Percentiles rank a stretch among this genome's conserved stretches.
phyloP scores from a whole-genome alignment of 2,888 invertebrate genomes.

The Anarsia innoxiella region DNA sequence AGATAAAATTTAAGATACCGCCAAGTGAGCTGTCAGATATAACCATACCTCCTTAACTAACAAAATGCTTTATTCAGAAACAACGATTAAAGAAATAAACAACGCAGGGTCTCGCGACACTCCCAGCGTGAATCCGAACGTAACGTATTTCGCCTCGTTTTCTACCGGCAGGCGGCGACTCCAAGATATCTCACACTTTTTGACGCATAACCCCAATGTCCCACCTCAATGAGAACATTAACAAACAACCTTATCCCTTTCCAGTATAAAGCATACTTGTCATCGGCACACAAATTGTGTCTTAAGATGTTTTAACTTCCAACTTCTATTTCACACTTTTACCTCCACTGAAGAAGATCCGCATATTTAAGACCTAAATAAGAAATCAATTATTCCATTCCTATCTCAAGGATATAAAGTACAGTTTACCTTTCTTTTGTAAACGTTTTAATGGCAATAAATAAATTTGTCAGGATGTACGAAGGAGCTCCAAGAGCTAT shows the following conservation, averaged over 20 bases:
- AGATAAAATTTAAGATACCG: too few relatives aligned
- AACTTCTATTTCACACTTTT: constrained; percentile 35
- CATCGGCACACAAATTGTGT: constrained; percentile 6
- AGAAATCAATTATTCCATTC: constrained; percentile 9
- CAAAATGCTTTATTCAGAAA: constrained; percentile 21
- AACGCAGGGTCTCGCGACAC: constrained; percentile 34
- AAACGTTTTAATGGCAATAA: constrained; percentile 12
- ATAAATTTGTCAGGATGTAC: constrained; percentile 23
- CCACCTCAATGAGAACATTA: constrained; percentile 13
- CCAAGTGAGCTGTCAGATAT: too few relatives aligned
- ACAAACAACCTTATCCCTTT: constrained; percentile 19
- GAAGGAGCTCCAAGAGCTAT: constrained; percentile 38
- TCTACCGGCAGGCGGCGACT: constrained; percentile 41
- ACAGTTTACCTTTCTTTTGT: constrained; percentile 15
- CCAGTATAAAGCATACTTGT: constrained; percentile 20
- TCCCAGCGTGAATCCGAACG: constrained; percentile 58
- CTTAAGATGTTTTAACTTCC: constrained; percentile 23
- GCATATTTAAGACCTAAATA: constrained; percentile 15
- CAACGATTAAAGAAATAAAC: constrained; percentile 47
- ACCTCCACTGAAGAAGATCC: constrained; percentile 21
- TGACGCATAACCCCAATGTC: constrained; percentile 46
- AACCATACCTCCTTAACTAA: too few relatives aligned
- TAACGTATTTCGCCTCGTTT: constrained; percentile 52
- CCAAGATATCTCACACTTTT: constrained; percentile 44
- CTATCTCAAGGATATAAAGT: constrained; percentile 20